Percentiles rank a stretch among this genome's conserved stretches.
Evolutionary conservation across 2,797 vertebrate genomes (phyloP).

Genomic region (Liasis olivaceus): DNA sequence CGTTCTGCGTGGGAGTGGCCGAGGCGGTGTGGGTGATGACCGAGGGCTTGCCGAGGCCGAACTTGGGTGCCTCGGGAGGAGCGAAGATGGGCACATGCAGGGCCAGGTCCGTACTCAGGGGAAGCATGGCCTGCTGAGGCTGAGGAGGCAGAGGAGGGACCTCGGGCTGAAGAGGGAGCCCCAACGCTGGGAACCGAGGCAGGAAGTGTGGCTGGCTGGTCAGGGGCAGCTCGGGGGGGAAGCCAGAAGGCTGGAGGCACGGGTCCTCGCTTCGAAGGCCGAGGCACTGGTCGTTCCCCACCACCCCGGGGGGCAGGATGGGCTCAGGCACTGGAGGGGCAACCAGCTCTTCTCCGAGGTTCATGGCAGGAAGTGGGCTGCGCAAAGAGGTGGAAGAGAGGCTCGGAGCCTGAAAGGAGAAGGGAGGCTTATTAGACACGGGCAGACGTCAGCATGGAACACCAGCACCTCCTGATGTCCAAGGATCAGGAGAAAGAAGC

Average conservation of each 20-base stretch:
- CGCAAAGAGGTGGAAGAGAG: conserved; percentile 63
- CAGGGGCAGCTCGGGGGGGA: conserved; percentile 63
- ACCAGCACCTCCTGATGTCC: background rate
- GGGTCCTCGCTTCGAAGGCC: conserved; percentile 51
- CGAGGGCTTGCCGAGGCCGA: conserved; percentile 62
- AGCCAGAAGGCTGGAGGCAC: conserved; percentile 74
- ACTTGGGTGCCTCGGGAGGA: conserved; percentile 69
- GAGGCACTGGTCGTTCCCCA: conserved; percentile 68
- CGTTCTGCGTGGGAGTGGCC: conserved; percentile 77
- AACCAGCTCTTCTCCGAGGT: conserved; percentile 76
- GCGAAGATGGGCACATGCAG: conserved; percentile 56
- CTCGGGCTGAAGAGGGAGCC: conserved; percentile 59
- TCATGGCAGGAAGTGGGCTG: conserved; percentile 68
- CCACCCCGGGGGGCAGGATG: conserved; percentile 69
- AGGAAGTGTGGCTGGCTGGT: conserved; percentile 75
- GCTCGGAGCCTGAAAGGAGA: conserved; percentile 68
- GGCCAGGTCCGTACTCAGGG: conserved; percentile 72
- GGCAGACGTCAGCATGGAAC: background rate
- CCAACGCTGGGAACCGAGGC: conserved; percentile 77
- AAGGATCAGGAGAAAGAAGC: background rate
- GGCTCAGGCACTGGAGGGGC: conserved; percentile 68
- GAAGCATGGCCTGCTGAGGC: conserved; percentile 60
- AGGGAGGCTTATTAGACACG: background rate
- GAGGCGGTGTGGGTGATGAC: conserved; percentile 86
- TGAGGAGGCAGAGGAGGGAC: conserved; percentile 66